Conservation (phyloP, 2,888 invertebrate species). For the Hirtodrosophila trivittata region DNA sequence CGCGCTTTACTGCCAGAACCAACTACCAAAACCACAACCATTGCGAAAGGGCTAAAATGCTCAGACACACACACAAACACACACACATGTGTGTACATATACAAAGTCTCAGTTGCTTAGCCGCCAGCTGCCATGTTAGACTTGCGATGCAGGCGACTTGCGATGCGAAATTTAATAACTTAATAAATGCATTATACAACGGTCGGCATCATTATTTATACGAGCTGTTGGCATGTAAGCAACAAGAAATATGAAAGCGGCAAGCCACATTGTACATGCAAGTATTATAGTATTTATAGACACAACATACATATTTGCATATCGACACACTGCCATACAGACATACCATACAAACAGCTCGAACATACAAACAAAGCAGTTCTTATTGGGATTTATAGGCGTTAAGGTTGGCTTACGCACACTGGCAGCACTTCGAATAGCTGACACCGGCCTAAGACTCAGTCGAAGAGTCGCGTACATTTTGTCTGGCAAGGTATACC, state of each 20-base stretch:
- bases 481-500: too few species aligned
- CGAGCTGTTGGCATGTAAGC: conserved; percentile 19
- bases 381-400: too few species aligned
- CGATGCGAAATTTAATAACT: conserved; percentile 58
- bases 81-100: background rate
- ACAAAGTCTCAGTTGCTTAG: conserved; percentile 10
- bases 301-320: too few species aligned
- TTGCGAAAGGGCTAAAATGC: conserved; percentile 4
- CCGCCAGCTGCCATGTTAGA: conserved; percentile 15
- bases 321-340: too few species aligned
- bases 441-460: too few species aligned
- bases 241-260: conserved; percentile 5
- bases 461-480: too few species aligned
- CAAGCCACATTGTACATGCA: conserved; percentile 4
- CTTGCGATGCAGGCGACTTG: conserved; percentile 17
- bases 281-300: background rate
- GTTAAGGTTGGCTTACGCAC: too few species aligned
- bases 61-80: background rate
- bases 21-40: background rate
- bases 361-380: background rate
- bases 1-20: conserved; percentile 26
- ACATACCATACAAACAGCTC: too few species aligned
- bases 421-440: too few species aligned
- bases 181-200: conserved; percentile 51
- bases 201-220: conserved; percentile 17